These are phyloP conservation scores for Paralichthys olivaceus DNA, from an alignment of 2,113 vertebrate genomes.

Conservation along the genomic window DNA sequence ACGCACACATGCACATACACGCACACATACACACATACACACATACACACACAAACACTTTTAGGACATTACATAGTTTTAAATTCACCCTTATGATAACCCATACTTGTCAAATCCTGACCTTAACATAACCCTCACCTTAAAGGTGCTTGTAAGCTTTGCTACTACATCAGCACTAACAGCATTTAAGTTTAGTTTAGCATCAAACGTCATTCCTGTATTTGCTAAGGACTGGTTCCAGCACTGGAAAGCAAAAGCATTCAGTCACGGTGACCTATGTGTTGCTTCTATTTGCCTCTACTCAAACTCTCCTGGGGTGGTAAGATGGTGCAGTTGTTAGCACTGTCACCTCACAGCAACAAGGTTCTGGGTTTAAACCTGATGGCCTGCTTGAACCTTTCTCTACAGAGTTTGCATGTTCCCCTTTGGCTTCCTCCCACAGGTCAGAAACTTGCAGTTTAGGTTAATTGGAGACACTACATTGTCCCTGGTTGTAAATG, in stretches of 20 bases:
- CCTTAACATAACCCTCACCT: neutral
- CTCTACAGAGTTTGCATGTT: no score
- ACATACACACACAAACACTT: neutral
- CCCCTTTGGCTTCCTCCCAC: no score
- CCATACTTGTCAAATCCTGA: neutral
- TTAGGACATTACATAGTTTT: neutral
- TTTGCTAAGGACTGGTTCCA: neutral
- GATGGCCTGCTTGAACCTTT: no score
- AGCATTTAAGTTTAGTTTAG: neutral
- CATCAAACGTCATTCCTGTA: neutral
- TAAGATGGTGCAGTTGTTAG: no score
- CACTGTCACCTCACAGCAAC: no score
- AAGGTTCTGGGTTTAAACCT: no score
- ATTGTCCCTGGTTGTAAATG: no score
- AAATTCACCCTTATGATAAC: neutral
- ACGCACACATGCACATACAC: neutral
- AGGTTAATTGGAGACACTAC: no score
- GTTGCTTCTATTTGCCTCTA: neutral
- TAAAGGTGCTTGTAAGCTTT: neutral
- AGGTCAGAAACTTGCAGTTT: no score
- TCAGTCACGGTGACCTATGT: neutral
- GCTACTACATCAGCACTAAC: neutral
- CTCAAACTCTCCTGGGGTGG: neutral
- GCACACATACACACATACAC: neutral
- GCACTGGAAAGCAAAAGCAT: no score